phyloP scores from a whole-genome alignment of 2,113 vertebrate species.

The Podarcis cretensis region DNA sequence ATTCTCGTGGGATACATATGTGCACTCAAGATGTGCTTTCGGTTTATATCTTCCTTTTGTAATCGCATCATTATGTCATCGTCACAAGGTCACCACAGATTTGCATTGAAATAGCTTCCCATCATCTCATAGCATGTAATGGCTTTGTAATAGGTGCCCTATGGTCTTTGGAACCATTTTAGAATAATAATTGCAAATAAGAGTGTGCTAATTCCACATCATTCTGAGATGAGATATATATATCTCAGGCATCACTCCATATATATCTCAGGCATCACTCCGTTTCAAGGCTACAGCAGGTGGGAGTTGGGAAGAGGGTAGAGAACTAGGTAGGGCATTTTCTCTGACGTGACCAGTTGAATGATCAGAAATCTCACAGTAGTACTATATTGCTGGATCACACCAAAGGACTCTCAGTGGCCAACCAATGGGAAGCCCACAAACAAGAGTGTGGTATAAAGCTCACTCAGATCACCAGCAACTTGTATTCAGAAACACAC shows the following conservation, averaged over 20 bases:
- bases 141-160: constrained; percentile 22
- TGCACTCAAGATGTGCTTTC: not conserved
- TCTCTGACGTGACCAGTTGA: not conserved
- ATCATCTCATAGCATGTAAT: constrained; percentile 14
- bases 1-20: not conserved
- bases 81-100: constrained; percentile 4
- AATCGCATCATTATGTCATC: constrained; percentile 18
- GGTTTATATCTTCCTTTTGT: constrained; percentile 11
- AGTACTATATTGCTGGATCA: no score
- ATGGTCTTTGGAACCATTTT: constrained; percentile 4
- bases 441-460: no score
- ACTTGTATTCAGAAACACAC: no score
- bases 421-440: no score
- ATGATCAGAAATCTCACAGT: no score
- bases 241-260: not conserved
- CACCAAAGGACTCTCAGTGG: no score
- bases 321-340: not conserved
- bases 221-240: not conserved
- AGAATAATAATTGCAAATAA: constrained; percentile 1
- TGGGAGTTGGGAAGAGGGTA: not conserved
- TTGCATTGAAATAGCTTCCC: constrained; percentile 25
- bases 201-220: constrained; percentile 11
- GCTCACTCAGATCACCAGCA: no score
- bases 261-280: not conserved
- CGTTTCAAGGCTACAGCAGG: not conserved